Evolutionary conservation across 1,140 invertebrate genomes (phyloP).

Genomic region (Orchesella cincta): DNA sequence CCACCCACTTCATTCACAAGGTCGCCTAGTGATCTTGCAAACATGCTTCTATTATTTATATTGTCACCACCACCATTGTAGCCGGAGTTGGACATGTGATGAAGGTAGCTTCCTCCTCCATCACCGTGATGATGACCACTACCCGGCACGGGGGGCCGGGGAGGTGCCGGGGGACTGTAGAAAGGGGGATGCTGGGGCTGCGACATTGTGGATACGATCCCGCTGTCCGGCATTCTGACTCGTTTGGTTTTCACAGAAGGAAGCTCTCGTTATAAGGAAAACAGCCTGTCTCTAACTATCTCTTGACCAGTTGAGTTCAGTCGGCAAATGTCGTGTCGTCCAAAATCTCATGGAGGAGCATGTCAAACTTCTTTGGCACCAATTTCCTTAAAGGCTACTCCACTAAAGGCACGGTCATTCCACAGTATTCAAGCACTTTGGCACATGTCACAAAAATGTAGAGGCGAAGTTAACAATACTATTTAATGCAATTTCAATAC

Average conservation of each 20-base stretch:
- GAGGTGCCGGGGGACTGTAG: constrained; percentile 6
- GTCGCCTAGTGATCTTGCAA: not conserved
- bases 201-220: constrained; percentile 36
- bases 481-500: no score
- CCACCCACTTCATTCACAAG: not conserved
- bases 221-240: constrained; percentile 42
- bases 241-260: not conserved
- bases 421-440: no score
- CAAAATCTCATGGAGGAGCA: no score
- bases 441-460: no score
- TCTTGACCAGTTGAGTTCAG: not conserved
- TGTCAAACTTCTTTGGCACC: no score
- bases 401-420: no score
- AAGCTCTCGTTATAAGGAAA: not conserved
- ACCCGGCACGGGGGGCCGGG: not conserved
- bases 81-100: not conserved
- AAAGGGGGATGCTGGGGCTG: constrained; percentile 5
- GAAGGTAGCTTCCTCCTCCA: not conserved
- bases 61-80: constrained; percentile 1
- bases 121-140: not conserved
- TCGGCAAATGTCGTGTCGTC: no score
- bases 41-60: not conserved
- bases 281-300: not conserved
- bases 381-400: no score
- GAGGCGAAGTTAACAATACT: no score